These are phyloP conservation scores for Lateolabrax maculatus DNA, from an alignment of 2,797 vertebrate species.

Conservation along the genomic window DNA sequence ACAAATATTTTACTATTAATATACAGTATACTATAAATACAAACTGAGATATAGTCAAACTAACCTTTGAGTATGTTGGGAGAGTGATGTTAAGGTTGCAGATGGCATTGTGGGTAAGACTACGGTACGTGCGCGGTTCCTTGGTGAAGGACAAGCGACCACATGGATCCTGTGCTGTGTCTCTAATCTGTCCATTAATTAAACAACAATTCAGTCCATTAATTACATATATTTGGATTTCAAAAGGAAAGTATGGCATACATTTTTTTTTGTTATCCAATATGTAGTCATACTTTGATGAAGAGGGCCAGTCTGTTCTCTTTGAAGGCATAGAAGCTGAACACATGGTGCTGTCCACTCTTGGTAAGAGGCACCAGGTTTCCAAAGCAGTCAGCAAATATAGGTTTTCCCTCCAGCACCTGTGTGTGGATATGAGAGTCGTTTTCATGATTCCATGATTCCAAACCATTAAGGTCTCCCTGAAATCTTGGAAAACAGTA, in stretches of 20 bases:
- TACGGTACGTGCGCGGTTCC: conserved; percentile 95
- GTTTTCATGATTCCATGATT: conserved; percentile 18
- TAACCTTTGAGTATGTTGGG: conserved; percentile 95
- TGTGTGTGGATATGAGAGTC: conserved; percentile 64
- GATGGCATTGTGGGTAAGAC: conserved; percentile 96
- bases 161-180: conserved; percentile 96
- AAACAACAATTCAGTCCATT: conserved; percentile 13
- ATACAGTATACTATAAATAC: not conserved
- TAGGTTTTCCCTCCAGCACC: conserved; percentile 98
- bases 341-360: conserved; percentile 97
- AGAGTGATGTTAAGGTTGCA: conserved; percentile 99
- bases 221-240: conserved; percentile 17
- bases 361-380: conserved; percentile 98
- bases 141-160: conserved; percentile 98
- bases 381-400: conserved; percentile 98
- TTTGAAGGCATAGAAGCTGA: conserved; percentile 99
- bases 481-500: not conserved
- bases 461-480: not conserved
- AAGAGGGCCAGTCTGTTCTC: conserved; percentile 98
- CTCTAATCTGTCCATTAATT: conserved; percentile 89
- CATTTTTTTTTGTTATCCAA: not conserved
- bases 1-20: not conserved
- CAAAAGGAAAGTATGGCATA: conserved; percentile 1
- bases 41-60: conserved; percentile 13
- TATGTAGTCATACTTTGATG: conserved; percentile 90